Conservation (phyloP, 2,113 vertebrate genomes). For the Heteronetta atricapilla region DNA sequence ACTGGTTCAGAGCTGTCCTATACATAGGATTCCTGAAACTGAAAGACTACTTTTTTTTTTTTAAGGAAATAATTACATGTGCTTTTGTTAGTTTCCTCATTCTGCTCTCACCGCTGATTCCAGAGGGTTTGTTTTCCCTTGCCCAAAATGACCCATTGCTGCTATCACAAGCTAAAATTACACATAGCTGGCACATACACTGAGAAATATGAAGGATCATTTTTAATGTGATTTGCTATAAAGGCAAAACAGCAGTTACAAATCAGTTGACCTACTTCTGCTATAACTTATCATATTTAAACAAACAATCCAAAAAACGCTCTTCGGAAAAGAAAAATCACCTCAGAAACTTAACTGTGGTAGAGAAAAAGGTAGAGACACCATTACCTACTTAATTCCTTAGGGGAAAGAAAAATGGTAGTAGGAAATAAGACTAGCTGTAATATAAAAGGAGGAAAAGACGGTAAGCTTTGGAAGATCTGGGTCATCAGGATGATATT, state of each 20-base stretch:
- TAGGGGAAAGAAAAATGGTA: neutral
- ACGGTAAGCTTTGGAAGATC: conserved; percentile 3
- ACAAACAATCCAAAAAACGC: neutral
- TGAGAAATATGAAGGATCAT: conserved; percentile 28
- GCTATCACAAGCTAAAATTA: conserved; percentile 53
- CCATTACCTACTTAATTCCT: neutral
- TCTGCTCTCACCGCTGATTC: conserved; percentile 28
- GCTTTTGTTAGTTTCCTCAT: conserved; percentile 5
- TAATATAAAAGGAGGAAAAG: neutral
- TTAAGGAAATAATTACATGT: conserved; percentile 24
- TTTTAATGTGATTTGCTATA: conserved; percentile 46
- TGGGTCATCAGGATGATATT: conserved; percentile 6
- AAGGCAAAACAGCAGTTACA: conserved; percentile 34
- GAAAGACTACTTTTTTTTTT: neutral
- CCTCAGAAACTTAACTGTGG: conserved; percentile 7
- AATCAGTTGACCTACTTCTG: conserved; percentile 37
- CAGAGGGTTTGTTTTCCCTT: conserved; percentile 39
- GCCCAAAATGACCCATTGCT: conserved; percentile 9
- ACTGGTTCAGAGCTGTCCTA: neutral
- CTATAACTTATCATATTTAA: conserved; percentile 4
- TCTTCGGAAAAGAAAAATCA: conserved; percentile 20
- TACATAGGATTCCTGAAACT: neutral
- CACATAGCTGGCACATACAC: conserved; percentile 6
- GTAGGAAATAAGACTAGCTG: conserved; percentile 25
- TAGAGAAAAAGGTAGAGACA: conserved; percentile 26